A percentile compares a stretch with the other conserved stretches of the same genome.
phyloP scores from a whole-genome alignment of 2,888 invertebrate species.

The Caenorhabditis wallacei region DNA sequence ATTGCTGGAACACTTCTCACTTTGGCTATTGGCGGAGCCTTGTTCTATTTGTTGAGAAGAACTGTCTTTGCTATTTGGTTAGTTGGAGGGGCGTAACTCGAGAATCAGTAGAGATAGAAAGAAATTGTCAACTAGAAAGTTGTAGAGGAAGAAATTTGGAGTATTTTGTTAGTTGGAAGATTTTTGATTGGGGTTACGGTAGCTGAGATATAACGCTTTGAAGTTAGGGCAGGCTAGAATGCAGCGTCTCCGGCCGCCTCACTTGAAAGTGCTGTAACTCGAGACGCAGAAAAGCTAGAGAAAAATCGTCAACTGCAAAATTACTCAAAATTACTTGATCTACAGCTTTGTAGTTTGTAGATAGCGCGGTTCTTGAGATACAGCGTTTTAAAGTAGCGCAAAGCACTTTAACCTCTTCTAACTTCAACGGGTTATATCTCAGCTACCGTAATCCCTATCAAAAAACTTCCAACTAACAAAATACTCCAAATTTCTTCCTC shows the following conservation, averaged over 20 bases:
- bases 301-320: slow-evolving; percentile 10
- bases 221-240: too few species aligned
- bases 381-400: too few species aligned
- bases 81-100: neutral
- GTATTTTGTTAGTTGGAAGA: neutral
- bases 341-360: neutral
- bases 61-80: slow-evolving; percentile 43
- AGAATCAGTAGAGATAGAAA: neutral
- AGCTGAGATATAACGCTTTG: too few species aligned
- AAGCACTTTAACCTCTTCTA: too few species aligned
- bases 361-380: too few species aligned
- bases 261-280: too few species aligned
- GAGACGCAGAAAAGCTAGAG: too few species aligned
- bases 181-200: too few species aligned
- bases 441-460: too few species aligned
- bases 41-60: slow-evolving; percentile 39
- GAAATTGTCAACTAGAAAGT: neutral
- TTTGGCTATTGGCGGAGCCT: slow-evolving; percentile 19
- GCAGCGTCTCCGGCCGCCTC: too few species aligned
- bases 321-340: neutral
- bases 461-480: too few species aligned
- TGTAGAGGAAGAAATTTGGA: neutral
- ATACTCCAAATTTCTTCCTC: too few species aligned
- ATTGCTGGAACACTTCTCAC: slow-evolving; percentile 30
- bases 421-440: neutral